These are phyloP conservation scores for Gallinago paraguaiae DNA, from an alignment of 2,113 vertebrate species.

Conservation along the genomic window DNA sequence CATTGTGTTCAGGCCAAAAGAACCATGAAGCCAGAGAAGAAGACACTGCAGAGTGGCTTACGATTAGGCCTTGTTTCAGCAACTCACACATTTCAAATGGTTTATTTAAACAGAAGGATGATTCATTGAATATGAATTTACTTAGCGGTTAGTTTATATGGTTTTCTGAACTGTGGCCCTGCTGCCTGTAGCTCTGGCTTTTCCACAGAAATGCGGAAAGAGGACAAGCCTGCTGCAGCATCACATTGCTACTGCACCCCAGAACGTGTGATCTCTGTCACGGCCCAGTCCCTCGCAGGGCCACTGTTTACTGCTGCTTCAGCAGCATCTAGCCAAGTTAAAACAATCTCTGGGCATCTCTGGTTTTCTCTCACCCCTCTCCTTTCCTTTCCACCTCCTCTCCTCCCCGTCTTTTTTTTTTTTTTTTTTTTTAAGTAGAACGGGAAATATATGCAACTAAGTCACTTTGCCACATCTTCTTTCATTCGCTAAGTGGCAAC, in stretches of 20 bases:
- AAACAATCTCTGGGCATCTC: not conserved
- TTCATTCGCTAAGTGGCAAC: constrained; percentile 14
- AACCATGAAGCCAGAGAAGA: constrained; percentile 47
- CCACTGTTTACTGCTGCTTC: not conserved
- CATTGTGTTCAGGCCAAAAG: constrained; percentile 9
- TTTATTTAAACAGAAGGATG: not conserved
- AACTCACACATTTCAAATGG: not conserved
- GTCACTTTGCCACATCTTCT: not conserved
- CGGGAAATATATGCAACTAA: not conserved
- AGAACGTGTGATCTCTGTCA: not conserved
- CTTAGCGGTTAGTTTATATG: not conserved
- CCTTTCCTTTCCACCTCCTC: not conserved
- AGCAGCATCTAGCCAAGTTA: not conserved
- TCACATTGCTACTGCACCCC: not conserved
- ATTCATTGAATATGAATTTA: not conserved
- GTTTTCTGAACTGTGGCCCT: not conserved
- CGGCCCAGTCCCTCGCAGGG: not conserved
- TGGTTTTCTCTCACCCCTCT: not conserved
- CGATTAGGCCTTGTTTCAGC: constrained; percentile 31
- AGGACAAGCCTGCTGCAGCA: not conserved
- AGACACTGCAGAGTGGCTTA: constrained; percentile 9
- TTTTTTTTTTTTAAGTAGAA: not conserved
- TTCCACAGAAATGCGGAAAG: not conserved
- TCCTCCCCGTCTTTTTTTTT: not conserved
- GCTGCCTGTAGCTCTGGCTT: not conserved